These are phyloP conservation scores for Brachionus paranguensis DNA, from an alignment of 1,140 invertebrate genomes.

Conservation along the genomic window DNA sequence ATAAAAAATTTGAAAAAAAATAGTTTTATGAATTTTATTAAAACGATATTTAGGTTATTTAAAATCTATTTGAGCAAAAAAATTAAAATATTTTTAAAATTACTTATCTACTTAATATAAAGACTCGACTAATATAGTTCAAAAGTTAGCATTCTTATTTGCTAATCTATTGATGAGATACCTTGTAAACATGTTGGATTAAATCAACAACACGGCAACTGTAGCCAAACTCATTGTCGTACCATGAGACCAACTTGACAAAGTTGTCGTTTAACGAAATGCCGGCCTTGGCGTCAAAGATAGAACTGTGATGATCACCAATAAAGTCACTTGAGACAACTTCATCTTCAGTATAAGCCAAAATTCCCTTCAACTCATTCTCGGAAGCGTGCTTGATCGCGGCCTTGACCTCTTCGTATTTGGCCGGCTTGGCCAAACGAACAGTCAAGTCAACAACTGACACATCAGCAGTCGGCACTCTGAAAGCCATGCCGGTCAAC, in stretches of 20 bases:
- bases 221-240: constrained; percentile 95
- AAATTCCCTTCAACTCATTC: constrained; percentile 72
- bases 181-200: constrained; percentile 30
- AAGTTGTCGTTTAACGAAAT: constrained; percentile 61
- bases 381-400: constrained; percentile 79
- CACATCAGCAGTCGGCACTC: constrained; percentile 88
- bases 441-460: constrained; percentile 93
- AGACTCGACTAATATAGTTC: not conserved
- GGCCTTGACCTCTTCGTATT: constrained; percentile 80
- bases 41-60: not conserved
- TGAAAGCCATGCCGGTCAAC: constrained; percentile 96
- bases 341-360: constrained; percentile 87
- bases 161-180: constrained; percentile 29
- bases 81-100: not conserved
- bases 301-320: constrained; percentile 74
- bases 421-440: constrained; percentile 59
- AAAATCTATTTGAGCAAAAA: constrained; percentile 16
- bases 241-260: constrained; percentile 59
- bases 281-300: constrained; percentile 89
- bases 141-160: not conserved
- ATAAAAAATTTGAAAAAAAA: not conserved
- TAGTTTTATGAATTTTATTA: not conserved
- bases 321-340: constrained; percentile 87
- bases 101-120: not conserved
- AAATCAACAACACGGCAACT: constrained; percentile 84